These are phyloP conservation scores for Perca fluviatilis DNA, from an alignment of 2,113 vertebrate genomes.

Conservation along the genomic window DNA sequence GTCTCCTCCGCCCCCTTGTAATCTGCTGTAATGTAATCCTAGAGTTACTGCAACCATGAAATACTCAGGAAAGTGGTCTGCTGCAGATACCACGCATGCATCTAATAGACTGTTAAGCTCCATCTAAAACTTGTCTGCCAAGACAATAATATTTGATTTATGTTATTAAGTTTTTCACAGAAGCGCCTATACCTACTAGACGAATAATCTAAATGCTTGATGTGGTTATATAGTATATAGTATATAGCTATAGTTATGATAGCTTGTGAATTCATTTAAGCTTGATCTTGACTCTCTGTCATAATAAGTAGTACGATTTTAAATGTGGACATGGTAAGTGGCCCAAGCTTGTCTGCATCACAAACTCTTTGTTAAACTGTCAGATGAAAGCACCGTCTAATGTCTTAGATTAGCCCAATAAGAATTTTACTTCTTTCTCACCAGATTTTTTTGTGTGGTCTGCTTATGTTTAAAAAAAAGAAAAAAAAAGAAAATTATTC, in stretches of 20 bases:
- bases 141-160: slow-evolving; percentile 16
- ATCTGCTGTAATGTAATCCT: slow-evolving; percentile 48
- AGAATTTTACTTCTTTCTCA: background rate
- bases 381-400: slow-evolving; percentile 19
- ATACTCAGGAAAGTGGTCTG: slow-evolving; percentile 14
- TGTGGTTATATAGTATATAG: too few species aligned
- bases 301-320: background rate
- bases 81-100: slow-evolving; percentile 26
- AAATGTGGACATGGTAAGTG: background rate
- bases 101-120: slow-evolving; percentile 5
- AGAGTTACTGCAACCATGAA: slow-evolving; percentile 34
- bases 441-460: background rate
- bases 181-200: background rate
- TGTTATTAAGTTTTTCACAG: slow-evolving; percentile 6
- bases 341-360: background rate
- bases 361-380: slow-evolving; percentile 6
- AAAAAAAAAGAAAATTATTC: slow-evolving; percentile 15
- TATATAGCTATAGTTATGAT: too few species aligned
- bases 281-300: background rate
- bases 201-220: background rate
- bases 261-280: background rate
- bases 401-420: slow-evolving; percentile 16
- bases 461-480: slow-evolving; percentile 8
- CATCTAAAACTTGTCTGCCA: slow-evolving; percentile 36
- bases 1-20: slow-evolving; percentile 58